Evolutionary conservation across 1,140 invertebrate genomes (phyloP).

Genomic region (Eufriesea mexicana): DNA sequence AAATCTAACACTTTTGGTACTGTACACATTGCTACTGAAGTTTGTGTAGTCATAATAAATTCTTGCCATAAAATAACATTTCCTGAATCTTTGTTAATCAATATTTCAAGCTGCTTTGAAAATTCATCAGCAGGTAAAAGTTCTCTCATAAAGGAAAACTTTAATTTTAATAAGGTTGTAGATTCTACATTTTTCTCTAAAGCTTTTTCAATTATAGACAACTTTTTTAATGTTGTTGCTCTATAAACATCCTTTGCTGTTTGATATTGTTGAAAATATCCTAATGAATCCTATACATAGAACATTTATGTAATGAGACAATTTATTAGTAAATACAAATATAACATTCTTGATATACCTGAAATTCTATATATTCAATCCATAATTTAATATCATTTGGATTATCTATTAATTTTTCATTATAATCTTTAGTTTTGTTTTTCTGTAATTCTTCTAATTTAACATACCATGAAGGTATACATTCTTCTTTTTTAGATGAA

Average conservation of each 20-base stretch:
- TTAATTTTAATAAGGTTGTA: conserved; percentile 79
- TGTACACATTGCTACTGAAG: conserved; percentile 85
- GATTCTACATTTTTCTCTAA: conserved; percentile 81
- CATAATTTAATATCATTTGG: conserved; percentile 82
- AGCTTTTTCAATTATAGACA: conserved; percentile 84
- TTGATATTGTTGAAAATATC: conserved; percentile 69
- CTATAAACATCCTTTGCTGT: conserved; percentile 77
- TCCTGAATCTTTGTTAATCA: conserved; percentile 82
- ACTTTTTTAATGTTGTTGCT: conserved; percentile 80
- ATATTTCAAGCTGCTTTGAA: conserved; percentile 79
- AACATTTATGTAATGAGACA: conserved; percentile 9
- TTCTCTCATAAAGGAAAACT: conserved; percentile 81
- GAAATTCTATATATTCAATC: conserved; percentile 84
- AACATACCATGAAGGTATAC: conserved; percentile 61
- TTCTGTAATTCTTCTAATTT: conserved; percentile 81
- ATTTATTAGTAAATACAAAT: not conserved
- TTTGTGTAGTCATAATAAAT: conserved; percentile 83
- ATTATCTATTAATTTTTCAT: conserved; percentile 80
- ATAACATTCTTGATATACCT: conserved; percentile 74
- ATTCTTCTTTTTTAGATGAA: conserved; percentile 51
- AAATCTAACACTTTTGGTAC: conserved; percentile 83
- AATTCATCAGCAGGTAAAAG: conserved; percentile 82
- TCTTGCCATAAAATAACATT: conserved; percentile 84
- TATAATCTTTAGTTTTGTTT: conserved; percentile 81
- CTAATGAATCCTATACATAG: conserved; percentile 63